A percentile compares a stretch with the other conserved stretches of the same genome.
Conservation (phyloP, 2,888 invertebrate genomes). For the Leuctra nigra region DNA sequence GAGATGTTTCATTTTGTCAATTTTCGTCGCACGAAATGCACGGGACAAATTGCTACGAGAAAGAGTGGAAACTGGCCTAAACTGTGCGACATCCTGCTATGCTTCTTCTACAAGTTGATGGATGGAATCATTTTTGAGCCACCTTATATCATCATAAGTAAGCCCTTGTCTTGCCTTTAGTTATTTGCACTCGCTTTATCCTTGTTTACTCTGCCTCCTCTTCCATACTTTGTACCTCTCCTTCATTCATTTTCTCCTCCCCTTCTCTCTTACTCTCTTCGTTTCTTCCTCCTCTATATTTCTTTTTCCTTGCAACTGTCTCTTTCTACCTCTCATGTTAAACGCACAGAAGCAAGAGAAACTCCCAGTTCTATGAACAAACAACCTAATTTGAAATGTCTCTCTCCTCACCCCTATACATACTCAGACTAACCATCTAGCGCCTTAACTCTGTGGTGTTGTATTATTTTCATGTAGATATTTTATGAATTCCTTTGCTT, state of each 20-base stretch:
- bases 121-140: neutral
- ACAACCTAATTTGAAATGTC: conserved; percentile 30
- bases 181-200: conserved; percentile 13
- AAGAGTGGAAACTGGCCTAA: too few relatives aligned
- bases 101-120: neutral
- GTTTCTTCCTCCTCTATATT: neutral
- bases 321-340: conserved; percentile 10
- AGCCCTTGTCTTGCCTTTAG: conserved; percentile 13
- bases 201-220: conserved; percentile 4
- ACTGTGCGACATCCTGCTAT: too few relatives aligned
- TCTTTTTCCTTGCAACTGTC: neutral
- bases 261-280: neutral
- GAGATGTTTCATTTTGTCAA: neutral
- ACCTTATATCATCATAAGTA: conserved; percentile 13
- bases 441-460: conserved; percentile 24
- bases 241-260: conserved; percentile 4
- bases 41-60: too few relatives aligned
- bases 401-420: conserved; percentile 10
- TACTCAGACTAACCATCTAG: neutral
- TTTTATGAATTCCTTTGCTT: conserved; percentile 28
- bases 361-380: conserved; percentile 26
- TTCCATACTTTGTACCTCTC: neutral
- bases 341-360: conserved; percentile 7
- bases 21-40: too few relatives aligned
- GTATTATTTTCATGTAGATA: conserved; percentile 31